Conservation (phyloP, 2,797 vertebrate species). For the Anabacerthia variegaticeps region DNA sequence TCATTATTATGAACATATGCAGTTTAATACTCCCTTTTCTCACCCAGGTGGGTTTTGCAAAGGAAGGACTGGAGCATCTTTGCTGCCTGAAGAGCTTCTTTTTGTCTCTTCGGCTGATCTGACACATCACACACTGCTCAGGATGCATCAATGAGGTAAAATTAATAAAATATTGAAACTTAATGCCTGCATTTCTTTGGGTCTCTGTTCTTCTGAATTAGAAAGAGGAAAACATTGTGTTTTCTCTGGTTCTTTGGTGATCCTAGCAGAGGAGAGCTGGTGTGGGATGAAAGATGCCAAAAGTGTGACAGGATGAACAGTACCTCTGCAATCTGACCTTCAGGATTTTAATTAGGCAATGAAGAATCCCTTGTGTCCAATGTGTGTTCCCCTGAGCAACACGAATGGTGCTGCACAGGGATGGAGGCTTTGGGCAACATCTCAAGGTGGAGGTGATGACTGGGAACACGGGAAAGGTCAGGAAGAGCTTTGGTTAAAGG, state of each 20-base stretch:
- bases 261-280: neutral
- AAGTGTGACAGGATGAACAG: neutral
- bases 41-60: neutral
- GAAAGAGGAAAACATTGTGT: neutral
- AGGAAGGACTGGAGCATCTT: neutral
- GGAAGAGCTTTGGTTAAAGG: neutral
- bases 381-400: neutral
- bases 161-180: neutral
- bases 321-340: neutral
- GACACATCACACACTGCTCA: neutral
- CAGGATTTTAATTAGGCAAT: neutral
- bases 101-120: neutral
- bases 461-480: neutral
- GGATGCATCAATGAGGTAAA: neutral
- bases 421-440: neutral
- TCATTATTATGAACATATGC: neutral
- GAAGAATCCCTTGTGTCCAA: neutral
- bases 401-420: rapidly evolving
- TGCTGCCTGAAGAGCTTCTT: neutral
- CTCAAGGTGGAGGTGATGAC: rapidly evolving
- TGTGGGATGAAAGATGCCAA: rapidly evolving
- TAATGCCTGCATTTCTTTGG: neutral
- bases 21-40: neutral
- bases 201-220: neutral
- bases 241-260: neutral